Evolutionary conservation across 2,113 vertebrate species (phyloP), one percentile per base, ranked within the genome.

Genomic region (Muscicapa adusta): DNA sequence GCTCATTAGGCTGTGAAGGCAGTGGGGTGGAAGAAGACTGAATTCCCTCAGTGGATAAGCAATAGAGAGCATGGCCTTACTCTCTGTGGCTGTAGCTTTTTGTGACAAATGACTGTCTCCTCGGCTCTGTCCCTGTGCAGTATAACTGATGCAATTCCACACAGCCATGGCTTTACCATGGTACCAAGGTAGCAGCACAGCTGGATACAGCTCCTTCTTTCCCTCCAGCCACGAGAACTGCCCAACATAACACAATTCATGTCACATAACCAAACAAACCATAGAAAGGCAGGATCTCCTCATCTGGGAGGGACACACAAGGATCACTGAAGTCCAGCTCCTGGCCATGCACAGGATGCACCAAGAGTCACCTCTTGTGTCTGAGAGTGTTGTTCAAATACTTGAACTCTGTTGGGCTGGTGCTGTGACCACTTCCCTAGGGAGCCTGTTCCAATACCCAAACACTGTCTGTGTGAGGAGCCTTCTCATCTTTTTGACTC

Each of bases 381-480:
- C n/a, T 53, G 18, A 36, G 62, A 33, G 8, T 12, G 10, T 19
- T 61, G 5, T 29, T 26, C 40, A 29, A 61, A 61, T 13, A 12
- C 14, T 29, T 68, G 38, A 53, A 8, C 38, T 85, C 53, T 43
- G 20, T 3, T 2, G 8, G 47, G 15, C 18, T 60, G 16, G 4
- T n/a, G 10, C 16, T 40, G 29, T 20, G 7, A 40, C 13, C 16
- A 9, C 29, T 40, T 19, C 29, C 12, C 4, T 63, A 34, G 10
- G 16, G 17, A 71, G 20, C 34, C 23, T 48, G 11, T 34, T 62
- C 65, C 29, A 34, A 13, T 31, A 13, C 8, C 40, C n/a, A 62
- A 0, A 0, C 19, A 58, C 10, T 2, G 0, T 10, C n/a, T 17
- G 19, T 0, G 10, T 48, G 42, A 78, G n/a, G 29, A 31, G 22